Evolutionary conservation across 1,140 invertebrate genomes (phyloP), one percentile per base, ranked within the genome.

Genomic region (Pristionchus pacificus): DNA sequence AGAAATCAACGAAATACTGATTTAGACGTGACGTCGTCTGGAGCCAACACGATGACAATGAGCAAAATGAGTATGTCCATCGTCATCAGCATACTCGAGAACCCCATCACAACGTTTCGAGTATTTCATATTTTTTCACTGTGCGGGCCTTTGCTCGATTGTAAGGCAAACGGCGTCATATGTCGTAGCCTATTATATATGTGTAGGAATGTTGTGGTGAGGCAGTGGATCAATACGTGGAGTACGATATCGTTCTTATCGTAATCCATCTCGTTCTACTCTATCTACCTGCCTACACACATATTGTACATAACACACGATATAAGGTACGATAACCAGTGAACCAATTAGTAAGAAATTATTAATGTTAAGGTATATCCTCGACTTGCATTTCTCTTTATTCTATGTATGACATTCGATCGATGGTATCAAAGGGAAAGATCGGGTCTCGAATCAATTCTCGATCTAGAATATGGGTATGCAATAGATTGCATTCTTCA

Each of bases 191-290:
- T n/a, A n/a, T n/a, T n/a, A n/a, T n/a, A n/a, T 19, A 49, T 10
- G 6, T 49, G 38, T 10, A 80, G 91, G 87, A 87, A 28, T 86
- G 87, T 66, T 93, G 92, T 79, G 88, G 88, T 15, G 84, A 88
- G 70, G 82, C 90, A 28, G 90, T 91, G 19, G 92, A 93, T 79
- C 93, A 93, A 82, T 94, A 93, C 77, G 89, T 93, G 68, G 92
- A 94, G 84, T 92, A 91, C 85, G 92, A 93, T 81, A 87, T 89
- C 28, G 89, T 92, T 2, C 90, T 93, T 74, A 89, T 93, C 0
- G 88, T 92, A 71, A 89, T 93, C 74, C 91, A 93, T 85, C 84
- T 92, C 2, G 86, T 93, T 13, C 80, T 94, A 10, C 86, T 93
- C 61, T 90, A 91, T 60, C 88, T 88, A 66, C 87, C 89, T 71